Conservation (phyloP, 2,113 vertebrate genomes). For the Brachypodius melanocephalos region DNA sequence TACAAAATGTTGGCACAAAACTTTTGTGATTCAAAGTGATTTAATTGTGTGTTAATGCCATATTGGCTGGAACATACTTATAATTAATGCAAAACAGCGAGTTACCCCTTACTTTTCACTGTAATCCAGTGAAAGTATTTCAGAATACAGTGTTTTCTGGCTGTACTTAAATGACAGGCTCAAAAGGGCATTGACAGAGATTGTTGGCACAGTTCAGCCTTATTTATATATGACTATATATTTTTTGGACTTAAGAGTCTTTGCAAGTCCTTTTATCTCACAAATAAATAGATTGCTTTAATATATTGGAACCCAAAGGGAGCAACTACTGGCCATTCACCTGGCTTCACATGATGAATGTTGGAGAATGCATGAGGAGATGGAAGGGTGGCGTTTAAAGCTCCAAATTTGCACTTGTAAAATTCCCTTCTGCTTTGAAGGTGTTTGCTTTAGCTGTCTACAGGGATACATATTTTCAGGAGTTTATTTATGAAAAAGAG, state of each 20-base stretch:
- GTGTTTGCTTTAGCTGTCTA: background rate
- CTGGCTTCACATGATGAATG: background rate
- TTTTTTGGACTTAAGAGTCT: background rate
- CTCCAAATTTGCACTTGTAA: background rate
- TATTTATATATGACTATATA: background rate
- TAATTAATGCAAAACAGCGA: background rate
- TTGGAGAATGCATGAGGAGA: background rate
- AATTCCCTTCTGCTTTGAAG: background rate
- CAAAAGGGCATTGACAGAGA: background rate
- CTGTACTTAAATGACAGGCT: background rate
- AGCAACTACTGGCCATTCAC: background rate
- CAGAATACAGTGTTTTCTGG: background rate
- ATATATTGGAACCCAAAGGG: background rate
- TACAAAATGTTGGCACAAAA: background rate
- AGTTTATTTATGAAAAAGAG: conserved; percentile 7
- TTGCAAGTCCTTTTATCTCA: background rate
- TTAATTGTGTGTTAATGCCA: background rate
- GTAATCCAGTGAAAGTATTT: background rate
- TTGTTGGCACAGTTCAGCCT: background rate
- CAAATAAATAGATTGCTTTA: background rate
- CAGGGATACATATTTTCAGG: background rate
- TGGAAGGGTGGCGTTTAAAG: background rate
- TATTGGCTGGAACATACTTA: background rate
- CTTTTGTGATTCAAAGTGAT: background rate
- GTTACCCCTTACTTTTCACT: background rate